Evolutionary conservation across 2,888 invertebrate genomes (phyloP).

Genomic region (Linyphia triangularis): DNA sequence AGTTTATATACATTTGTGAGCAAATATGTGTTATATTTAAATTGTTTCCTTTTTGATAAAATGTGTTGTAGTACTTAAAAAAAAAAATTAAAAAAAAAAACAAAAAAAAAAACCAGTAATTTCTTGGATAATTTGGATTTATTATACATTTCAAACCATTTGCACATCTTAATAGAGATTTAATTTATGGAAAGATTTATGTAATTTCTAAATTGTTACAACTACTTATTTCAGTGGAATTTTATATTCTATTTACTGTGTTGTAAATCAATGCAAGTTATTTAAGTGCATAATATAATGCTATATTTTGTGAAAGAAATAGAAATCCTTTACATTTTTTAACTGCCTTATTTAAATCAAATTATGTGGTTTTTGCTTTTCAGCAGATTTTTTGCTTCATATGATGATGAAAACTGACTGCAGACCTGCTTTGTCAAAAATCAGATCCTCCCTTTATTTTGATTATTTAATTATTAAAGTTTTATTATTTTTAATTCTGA

Average conservation of each 20-base stretch:
- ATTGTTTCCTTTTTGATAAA: too few relatives aligned
- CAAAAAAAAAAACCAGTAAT: too few relatives aligned
- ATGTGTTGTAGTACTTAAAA: too few relatives aligned
- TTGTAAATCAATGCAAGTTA: not conserved
- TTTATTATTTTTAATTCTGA: not conserved
- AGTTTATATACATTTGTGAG: too few relatives aligned
- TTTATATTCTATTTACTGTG: not conserved
- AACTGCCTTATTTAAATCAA: constrained; percentile 43
- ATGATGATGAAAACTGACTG: constrained; percentile 61
- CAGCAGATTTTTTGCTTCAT: constrained; percentile 73
- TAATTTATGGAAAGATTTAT: too few relatives aligned
- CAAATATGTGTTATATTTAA: too few relatives aligned
- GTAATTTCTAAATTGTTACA: too few relatives aligned
- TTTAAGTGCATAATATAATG: not conserved
- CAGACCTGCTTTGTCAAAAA: constrained; percentile 46
- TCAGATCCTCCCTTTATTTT: not conserved
- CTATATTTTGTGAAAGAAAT: constrained; percentile 10
- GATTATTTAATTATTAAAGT: not conserved
- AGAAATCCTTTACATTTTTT: constrained; percentile 22
- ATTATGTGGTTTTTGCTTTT: constrained; percentile 74
- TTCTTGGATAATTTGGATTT: too few relatives aligned
- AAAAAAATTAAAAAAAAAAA: too few relatives aligned
- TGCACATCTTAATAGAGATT: too few relatives aligned
- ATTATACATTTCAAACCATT: too few relatives aligned
- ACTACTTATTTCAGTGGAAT: not conserved